Evolutionary conservation across 2,113 vertebrate genomes (phyloP), one percentile per base, ranked within the genome.

Genomic region (Heterotis niloticus): DNA sequence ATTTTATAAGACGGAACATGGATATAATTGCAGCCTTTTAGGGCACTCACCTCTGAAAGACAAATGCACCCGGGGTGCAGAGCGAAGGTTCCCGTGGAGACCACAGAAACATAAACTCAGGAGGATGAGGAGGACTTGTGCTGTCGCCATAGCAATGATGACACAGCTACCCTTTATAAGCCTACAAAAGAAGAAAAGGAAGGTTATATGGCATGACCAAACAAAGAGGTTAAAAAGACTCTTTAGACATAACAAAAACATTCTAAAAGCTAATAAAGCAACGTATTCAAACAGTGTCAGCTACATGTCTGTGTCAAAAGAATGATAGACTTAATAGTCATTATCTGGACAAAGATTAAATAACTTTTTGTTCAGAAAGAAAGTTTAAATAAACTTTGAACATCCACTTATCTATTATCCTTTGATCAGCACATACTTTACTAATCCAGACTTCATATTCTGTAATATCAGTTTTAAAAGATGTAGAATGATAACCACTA

Each of bases 1-100:
- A 57, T 75, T 64, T 80, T n/a, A 24, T 14, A 76, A 54, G 59
- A 79, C 68, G 20, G 64, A 54, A 23, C 60, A 20, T 26, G 10
- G 24, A 24, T 3, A 52, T 74, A 54, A 14, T 12, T 0, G 16
- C 59, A 72, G 34, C 13, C 17, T 62, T 75, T 59, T 5, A 11
- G 28, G 71, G 69, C 29, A 29, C 85, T 88, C 80, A 88, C 87
- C 87, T 86, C 83, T 88, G 81, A 85, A 88, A 78, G 87, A 83
- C 77, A 88, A 76, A 85, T 86, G 79, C 68, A 88, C 87, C 81
- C 87, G 78, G 75, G 87, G 87, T 68, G 87, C 82, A 77, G 83
- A 79, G 73, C 84, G 87, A 44, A 74, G 54, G 65, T 85, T 85
- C 80, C 84, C 80, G 80, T 86, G 84, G 83, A 83, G 83, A 86